Conservation (phyloP, 2,888 invertebrate species). For the Argyresthia goedartella region DNA sequence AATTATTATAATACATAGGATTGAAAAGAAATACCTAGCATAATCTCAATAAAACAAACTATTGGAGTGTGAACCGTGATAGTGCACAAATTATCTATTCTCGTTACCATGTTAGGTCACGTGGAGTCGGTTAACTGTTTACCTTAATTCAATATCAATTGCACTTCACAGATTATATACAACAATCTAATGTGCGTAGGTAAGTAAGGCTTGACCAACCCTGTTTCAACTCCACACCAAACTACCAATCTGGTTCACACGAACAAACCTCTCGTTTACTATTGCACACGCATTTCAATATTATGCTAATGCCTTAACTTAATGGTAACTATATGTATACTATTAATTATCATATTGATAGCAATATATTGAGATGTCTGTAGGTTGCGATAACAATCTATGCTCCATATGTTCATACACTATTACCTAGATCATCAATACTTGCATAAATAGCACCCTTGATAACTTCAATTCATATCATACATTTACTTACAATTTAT, state of each 20-base stretch:
- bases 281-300: constrained; percentile 57
- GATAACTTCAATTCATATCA: constrained; percentile 46
- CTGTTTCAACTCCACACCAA: not conserved
- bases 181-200: not conserved
- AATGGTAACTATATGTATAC: constrained; percentile 63
- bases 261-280: too few species aligned
- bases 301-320: constrained; percentile 48
- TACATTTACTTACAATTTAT: constrained; percentile 22
- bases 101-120: not conserved
- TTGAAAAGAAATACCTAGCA: constrained; percentile 7
- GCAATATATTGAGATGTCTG: not conserved
- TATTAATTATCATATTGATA: constrained; percentile 17
- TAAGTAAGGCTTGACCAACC: not conserved
- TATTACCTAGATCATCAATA: constrained; percentile 48
- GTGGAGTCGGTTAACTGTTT: not conserved
- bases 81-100: not conserved
- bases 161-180: not conserved
- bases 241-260: not conserved
- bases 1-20: too few species aligned
- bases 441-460: constrained; percentile 55
- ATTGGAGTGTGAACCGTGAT: not conserved
- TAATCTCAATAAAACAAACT: constrained; percentile 8
- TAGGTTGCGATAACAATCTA: not conserved
- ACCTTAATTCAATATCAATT: not conserved
- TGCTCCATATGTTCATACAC: constrained; percentile 15